Conservation (phyloP, 2,888 invertebrate species). For the Boloria selene region DNA sequence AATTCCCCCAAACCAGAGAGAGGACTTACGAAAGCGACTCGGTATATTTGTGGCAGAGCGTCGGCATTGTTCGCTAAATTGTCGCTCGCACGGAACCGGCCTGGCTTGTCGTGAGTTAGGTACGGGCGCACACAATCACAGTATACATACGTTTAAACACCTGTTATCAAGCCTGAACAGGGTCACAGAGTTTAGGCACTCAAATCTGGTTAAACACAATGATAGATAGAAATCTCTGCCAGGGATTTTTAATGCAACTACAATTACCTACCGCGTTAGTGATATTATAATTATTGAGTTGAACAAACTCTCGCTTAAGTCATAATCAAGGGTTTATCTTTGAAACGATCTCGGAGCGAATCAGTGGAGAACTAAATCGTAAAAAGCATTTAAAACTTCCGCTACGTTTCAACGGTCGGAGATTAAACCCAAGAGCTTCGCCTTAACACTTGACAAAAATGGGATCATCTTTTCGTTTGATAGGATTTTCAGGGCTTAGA, state of each 20-base stretch:
- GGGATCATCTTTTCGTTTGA: slow-evolving; percentile 58
- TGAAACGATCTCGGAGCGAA: slow-evolving; percentile 41
- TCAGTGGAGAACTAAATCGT: slow-evolving; percentile 8
- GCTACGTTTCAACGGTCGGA: slow-evolving; percentile 52
- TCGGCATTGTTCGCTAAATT: slow-evolving; percentile 82
- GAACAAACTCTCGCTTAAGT: slow-evolving; percentile 53
- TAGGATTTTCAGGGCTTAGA: slow-evolving; percentile 67
- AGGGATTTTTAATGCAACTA: slow-evolving; percentile 69
- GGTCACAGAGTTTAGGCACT: slow-evolving; percentile 69
- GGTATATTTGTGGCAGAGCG: slow-evolving; percentile 76
- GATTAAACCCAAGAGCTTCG: slow-evolving; percentile 55
- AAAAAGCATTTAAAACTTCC: slow-evolving; percentile 46
- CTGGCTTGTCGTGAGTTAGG: slow-evolving; percentile 78
- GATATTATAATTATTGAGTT: slow-evolving; percentile 62
- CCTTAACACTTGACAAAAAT: slow-evolving; percentile 56
- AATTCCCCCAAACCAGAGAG: slow-evolving; percentile 45
- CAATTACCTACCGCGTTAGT: slow-evolving; percentile 59
- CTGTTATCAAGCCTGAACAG: slow-evolving; percentile 79
- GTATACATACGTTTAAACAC: slow-evolving; percentile 79
- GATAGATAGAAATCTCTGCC: slow-evolving; percentile 74
- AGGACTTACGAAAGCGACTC: slow-evolving; percentile 72
- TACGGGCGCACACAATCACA: slow-evolving; percentile 76
- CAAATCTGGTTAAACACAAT: slow-evolving; percentile 71
- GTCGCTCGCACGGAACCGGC: slow-evolving; percentile 81
- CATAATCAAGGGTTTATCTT: slow-evolving; percentile 46